These are phyloP conservation scores for Brachypterus glaber DNA, from an alignment of 2,888 invertebrate species.

Conservation along the genomic window DNA sequence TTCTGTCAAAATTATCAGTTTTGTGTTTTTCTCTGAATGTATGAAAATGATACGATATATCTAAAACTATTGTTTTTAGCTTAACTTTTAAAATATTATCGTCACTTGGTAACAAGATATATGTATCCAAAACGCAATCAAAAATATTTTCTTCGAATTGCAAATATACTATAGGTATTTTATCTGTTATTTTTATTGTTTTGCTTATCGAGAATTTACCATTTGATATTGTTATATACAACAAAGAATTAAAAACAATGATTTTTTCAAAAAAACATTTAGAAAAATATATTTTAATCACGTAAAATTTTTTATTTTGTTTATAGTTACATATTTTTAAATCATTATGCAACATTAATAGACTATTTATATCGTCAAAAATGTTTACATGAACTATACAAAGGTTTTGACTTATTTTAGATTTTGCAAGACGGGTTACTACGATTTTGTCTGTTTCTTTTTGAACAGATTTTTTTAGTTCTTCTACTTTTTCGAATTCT, in stretches of 20 bases:
- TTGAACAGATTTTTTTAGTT: slow-evolving; percentile 24
- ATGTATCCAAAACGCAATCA: slow-evolving; percentile 23
- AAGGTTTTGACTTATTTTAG: slow-evolving; percentile 22
- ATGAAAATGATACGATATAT: slow-evolving; percentile 34
- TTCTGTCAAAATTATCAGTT: neutral
- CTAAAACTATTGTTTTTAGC: slow-evolving; percentile 25
- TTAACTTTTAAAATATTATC: slow-evolving; percentile 23
- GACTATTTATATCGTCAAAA: slow-evolving; percentile 29
- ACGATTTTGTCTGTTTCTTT: slow-evolving; percentile 27
- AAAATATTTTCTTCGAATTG: slow-evolving; percentile 25
- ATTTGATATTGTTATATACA: slow-evolving; percentile 23
- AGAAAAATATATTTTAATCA: slow-evolving; percentile 31
- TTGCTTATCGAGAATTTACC: slow-evolving; percentile 14
- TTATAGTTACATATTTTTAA: slow-evolving; percentile 14
- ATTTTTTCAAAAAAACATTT: slow-evolving; percentile 28
- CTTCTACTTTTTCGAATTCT: slow-evolving; percentile 27
- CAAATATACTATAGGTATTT: slow-evolving; percentile 26
- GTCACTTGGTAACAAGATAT: slow-evolving; percentile 23
- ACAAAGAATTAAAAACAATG: slow-evolving; percentile 24
- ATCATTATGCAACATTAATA: slow-evolving; percentile 19
- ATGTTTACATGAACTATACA: slow-evolving; percentile 31
- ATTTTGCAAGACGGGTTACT: slow-evolving; percentile 23
- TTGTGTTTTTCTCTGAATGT: slow-evolving; percentile 16
- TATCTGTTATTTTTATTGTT: slow-evolving; percentile 15
- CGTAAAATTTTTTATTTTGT: slow-evolving; percentile 28